Conservation (phyloP, 2,888 invertebrate species). For the Axea sp. region DNA sequence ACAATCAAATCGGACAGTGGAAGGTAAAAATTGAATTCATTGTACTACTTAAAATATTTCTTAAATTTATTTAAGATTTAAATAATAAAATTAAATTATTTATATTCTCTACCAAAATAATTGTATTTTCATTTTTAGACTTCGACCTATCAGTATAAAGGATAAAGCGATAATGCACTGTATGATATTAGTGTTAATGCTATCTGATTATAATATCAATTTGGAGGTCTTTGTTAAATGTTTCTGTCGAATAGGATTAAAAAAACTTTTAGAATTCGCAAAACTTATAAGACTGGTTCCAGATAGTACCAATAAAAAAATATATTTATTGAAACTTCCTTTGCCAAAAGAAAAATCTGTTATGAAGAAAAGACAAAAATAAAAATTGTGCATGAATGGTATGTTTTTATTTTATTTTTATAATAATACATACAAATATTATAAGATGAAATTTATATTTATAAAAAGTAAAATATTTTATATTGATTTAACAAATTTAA, state of each 20-base stretch:
- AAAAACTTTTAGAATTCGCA: conserved; percentile 7
- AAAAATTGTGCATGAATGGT: background rate
- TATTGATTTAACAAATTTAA: too few relatives aligned
- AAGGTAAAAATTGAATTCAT: too few relatives aligned
- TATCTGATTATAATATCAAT: conserved; percentile 14
- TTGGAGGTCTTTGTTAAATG: background rate
- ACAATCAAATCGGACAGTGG: background rate
- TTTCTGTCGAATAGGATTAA: background rate
- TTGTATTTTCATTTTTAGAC: too few relatives aligned
- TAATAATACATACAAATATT: background rate
- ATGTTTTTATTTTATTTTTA: background rate
- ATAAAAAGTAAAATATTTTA: background rate
- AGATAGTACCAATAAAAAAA: background rate
- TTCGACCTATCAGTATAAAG: conserved; percentile 12
- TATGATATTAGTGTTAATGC: conserved; percentile 6
- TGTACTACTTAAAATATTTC: too few relatives aligned
- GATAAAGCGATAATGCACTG: conserved; percentile 32
- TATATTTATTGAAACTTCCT: conserved; percentile 19
- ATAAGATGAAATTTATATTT: background rate
- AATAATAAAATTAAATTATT: conserved; percentile 1
- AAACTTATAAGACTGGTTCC: conserved; percentile 8
- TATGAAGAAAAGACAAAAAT: background rate
- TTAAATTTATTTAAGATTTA: background rate
- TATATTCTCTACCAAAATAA: too few relatives aligned
- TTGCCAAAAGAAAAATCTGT: conserved; percentile 7